These are phyloP conservation scores for Notolepis coatsorum DNA, from an alignment of 2,797 vertebrate genomes.

Conservation along the genomic window DNA sequence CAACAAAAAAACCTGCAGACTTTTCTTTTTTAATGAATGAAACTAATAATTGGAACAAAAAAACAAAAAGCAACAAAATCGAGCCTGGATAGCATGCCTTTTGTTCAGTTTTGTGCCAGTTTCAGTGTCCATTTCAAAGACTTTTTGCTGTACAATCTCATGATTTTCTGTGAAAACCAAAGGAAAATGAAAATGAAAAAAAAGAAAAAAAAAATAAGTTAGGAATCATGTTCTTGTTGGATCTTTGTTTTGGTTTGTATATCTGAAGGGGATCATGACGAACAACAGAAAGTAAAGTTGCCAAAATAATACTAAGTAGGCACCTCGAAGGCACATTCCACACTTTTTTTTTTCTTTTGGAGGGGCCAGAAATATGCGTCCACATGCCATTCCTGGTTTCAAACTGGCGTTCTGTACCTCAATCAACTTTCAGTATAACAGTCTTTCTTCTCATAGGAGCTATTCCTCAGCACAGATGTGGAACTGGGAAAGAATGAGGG, in stretches of 20 bases:
- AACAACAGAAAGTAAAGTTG: conserved; percentile 21
- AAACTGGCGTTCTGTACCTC: conserved; percentile 45
- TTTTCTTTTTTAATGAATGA: conserved; percentile 32
- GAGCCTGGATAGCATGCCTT: conserved; percentile 81
- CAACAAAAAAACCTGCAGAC: conserved; percentile 28
- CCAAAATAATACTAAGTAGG: conserved; percentile 30
- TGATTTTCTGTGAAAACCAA: conserved; percentile 62
- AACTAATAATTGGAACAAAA: conserved; percentile 59
- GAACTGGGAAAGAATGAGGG: not conserved
- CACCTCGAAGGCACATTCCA: conserved; percentile 46
- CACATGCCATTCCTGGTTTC: conserved; percentile 44
- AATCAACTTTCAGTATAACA: conserved; percentile 31
- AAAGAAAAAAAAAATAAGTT: conserved; percentile 56
- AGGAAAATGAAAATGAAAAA: conserved; percentile 67
- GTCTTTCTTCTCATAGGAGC: conserved; percentile 46
- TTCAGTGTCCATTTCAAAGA: conserved; percentile 80
- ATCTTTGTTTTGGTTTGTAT: conserved; percentile 40
- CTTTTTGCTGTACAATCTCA: conserved; percentile 64
- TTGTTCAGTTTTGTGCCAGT: conserved; percentile 81
- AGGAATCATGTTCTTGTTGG: conserved; percentile 35
- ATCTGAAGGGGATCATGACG: conserved; percentile 56
- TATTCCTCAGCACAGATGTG: conserved; percentile 22
- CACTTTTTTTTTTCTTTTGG: conserved; percentile 27
- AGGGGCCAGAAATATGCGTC: conserved; percentile 35
- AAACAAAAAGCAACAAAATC: conserved; percentile 63